Evolutionary conservation across 2,113 vertebrate genomes (phyloP).

Genomic region (Prionailurus bengalensis): DNA sequence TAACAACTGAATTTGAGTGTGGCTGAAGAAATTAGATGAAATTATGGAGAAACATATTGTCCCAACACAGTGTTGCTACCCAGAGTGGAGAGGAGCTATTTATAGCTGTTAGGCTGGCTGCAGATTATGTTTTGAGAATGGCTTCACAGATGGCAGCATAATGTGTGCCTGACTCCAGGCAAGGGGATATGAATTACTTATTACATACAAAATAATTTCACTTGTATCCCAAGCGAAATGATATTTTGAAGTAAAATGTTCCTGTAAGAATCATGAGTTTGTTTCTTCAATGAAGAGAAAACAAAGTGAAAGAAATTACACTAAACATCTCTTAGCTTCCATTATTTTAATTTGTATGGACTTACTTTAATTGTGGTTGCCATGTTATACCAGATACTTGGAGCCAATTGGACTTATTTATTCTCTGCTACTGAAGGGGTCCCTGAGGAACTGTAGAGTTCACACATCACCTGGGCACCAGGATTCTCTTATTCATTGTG

Average conservation of each 20-base stretch:
- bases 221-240: not conserved
- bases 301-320: not conserved
- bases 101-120: not conserved
- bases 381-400: not conserved
- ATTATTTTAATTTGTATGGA: not conserved
- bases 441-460: not conserved
- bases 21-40: not conserved
- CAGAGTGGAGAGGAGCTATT: not conserved
- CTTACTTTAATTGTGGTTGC: not conserved
- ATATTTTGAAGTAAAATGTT: not conserved
- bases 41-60: not conserved
- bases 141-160: not conserved
- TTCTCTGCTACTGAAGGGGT: not conserved
- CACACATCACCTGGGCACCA: not conserved
- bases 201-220: not conserved
- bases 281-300: not conserved
- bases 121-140: not conserved
- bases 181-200: not conserved
- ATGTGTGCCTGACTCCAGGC: not conserved
- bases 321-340: not conserved
- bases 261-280: not conserved
- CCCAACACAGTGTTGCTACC: not conserved
- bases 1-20: not conserved
- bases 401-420: not conserved
- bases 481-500: not conserved